Conservation (phyloP, 2,113 vertebrate genomes). For the Capra hircus region DNA sequence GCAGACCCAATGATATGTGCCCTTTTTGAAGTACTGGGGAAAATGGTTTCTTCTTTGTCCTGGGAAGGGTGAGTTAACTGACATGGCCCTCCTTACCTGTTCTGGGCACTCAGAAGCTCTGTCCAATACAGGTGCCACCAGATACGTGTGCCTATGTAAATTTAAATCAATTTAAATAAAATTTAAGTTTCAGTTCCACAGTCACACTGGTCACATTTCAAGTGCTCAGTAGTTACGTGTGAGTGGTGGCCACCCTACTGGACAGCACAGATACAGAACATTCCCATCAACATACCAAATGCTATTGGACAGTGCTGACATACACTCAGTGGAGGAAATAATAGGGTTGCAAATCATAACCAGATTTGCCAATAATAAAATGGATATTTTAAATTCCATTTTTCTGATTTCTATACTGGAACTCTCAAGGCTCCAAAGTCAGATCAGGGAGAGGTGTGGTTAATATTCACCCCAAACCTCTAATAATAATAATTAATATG, state of each 20-base stretch:
- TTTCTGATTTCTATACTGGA: not conserved
- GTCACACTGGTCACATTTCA: not conserved
- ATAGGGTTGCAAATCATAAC: not conserved
- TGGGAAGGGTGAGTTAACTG: not conserved
- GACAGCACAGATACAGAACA: not conserved
- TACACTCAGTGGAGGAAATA: not conserved
- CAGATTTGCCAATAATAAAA: not conserved
- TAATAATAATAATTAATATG: not conserved
- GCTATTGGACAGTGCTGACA: not conserved
- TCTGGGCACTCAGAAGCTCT: not conserved
- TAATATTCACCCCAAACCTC: not conserved
- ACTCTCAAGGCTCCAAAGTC: not conserved
- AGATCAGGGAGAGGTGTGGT: not conserved
- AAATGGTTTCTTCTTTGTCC: not conserved
- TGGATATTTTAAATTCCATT: not conserved
- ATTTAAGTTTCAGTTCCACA: not conserved
- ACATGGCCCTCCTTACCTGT: not conserved
- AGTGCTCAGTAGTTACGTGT: not conserved
- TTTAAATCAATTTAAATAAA: conserved; percentile 4
- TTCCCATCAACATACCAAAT: not conserved
- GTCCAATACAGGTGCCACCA: not conserved
- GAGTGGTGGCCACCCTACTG: not conserved
- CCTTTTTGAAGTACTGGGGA: not conserved
- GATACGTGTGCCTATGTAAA: not conserved
- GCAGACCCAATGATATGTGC: not conserved